Evolutionary conservation across 2,113 vertebrate genomes (phyloP).

Genomic region (Bostrychus sinensis): DNA sequence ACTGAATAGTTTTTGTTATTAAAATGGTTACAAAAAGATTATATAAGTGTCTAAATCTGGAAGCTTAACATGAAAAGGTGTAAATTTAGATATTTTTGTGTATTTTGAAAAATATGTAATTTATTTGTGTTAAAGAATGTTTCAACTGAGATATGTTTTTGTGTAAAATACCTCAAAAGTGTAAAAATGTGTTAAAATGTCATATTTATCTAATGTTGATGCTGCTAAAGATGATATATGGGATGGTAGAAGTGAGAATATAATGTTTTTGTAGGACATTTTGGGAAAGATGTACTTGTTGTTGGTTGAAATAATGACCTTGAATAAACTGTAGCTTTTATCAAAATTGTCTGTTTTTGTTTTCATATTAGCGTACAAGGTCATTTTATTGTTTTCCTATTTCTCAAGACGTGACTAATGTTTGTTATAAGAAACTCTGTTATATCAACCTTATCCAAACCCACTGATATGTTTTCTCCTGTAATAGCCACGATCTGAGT

Average conservation of each 20-base stretch:
- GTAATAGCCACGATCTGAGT: no score
- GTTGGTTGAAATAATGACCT: conserved; percentile 32
- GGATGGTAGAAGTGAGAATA: neutral
- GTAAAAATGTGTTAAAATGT: conserved; percentile 39
- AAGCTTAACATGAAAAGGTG: conserved; percentile 11
- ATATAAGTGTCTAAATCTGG: neutral
- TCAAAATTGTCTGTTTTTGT: conserved; percentile 11
- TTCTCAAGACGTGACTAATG: no score
- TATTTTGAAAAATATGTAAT: conserved; percentile 55
- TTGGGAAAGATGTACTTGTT: conserved; percentile 23
- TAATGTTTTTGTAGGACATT: conserved; percentile 13
- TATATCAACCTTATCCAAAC: no score
- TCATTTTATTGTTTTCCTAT: no score
- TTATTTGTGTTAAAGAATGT: conserved; percentile 61
- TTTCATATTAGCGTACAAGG: neutral
- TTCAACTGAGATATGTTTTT: conserved; percentile 51
- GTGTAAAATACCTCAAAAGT: conserved; percentile 61
- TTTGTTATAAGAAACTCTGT: no score
- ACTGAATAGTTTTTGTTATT: conserved; percentile 30
- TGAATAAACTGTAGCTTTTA: conserved; percentile 46
- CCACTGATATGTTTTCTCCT: no score
- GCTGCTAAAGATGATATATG: conserved; percentile 27
- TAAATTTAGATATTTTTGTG: conserved; percentile 68
- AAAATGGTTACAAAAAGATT: no score
- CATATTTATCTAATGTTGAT: conserved; percentile 44